phyloP scores from a whole-genome alignment of 2,888 invertebrate species.

The Perizoma affinitatum region DNA sequence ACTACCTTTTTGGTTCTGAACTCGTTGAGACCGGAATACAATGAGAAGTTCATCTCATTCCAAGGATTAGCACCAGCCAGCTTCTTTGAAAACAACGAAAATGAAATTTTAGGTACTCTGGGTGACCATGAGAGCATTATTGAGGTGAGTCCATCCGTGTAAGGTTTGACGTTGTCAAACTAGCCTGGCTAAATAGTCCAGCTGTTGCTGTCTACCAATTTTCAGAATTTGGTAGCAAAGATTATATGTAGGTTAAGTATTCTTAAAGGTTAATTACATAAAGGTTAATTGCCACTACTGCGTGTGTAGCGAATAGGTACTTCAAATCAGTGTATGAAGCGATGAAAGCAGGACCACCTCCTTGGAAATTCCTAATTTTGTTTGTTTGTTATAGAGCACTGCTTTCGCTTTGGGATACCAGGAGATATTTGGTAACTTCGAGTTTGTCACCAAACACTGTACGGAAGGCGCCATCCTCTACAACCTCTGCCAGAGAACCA shows the following conservation, averaged over 20 bases:
- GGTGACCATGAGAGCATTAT: conserved; percentile 49
- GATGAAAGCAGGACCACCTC: too few relatives aligned
- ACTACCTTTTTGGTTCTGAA: conserved; percentile 64
- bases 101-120: conserved; percentile 40
- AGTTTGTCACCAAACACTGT: conserved; percentile 34
- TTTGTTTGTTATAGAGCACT: conserved; percentile 36
- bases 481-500: conserved; percentile 31
- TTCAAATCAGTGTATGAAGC: too few relatives aligned
- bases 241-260: too few relatives aligned
- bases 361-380: background rate
- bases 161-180: too few relatives aligned
- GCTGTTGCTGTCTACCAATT: too few relatives aligned
- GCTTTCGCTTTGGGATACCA: conserved; percentile 47
- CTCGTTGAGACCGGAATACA: conserved; percentile 65
- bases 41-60: conserved; percentile 61
- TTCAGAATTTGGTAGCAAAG: too few relatives aligned
- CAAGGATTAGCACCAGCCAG: conserved; percentile 70
- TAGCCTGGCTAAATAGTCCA: too few relatives aligned
- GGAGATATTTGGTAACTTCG: conserved; percentile 50
- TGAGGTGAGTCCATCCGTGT: conserved; percentile 44
- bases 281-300: too few relatives aligned
- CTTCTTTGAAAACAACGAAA: conserved; percentile 53
- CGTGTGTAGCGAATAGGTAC: too few relatives aligned
- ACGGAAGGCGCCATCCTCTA: conserved; percentile 28
- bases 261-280: too few relatives aligned